These are phyloP conservation scores for Pyrrhura leucotis DNA, from an alignment of 2,797 vertebrate genomes.

Conservation along the genomic window DNA sequence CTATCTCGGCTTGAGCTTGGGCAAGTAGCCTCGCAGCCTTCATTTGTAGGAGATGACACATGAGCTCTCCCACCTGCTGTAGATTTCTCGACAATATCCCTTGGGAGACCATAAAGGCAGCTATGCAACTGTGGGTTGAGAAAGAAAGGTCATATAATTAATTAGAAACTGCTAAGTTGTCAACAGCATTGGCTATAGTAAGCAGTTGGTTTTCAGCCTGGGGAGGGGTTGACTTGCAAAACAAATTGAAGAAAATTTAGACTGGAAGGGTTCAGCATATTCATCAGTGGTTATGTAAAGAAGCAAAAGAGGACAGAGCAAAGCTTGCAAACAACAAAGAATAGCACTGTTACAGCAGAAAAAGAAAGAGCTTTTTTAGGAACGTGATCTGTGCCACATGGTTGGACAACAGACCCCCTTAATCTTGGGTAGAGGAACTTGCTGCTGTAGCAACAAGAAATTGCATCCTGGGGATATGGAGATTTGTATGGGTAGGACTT, in stretches of 20 bases:
- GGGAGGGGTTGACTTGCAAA: background rate
- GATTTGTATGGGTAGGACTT: background rate
- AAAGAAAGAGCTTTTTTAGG: background rate
- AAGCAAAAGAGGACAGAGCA: background rate
- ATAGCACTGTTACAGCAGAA: background rate
- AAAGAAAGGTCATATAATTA: background rate
- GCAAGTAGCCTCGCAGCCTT: background rate
- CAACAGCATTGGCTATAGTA: background rate
- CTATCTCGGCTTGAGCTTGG: background rate
- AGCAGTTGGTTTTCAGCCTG: background rate
- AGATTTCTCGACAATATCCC: background rate
- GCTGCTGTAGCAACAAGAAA: background rate
- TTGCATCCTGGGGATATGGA: background rate
- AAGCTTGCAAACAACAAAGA: background rate
- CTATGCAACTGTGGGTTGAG: background rate
- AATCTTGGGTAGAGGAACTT: background rate
- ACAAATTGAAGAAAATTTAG: background rate
- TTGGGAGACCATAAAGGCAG: background rate
- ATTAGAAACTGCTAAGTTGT: background rate
- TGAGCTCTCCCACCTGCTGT: slow-evolving; percentile 56
- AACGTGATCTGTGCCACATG: background rate
- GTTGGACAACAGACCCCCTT: background rate
- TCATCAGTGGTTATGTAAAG: background rate
- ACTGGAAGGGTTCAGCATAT: background rate
- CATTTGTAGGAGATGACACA: slow-evolving; percentile 24